Base-by-base conservation (phyloP, 2,113 vertebrate genomes). In the Tragelaphus buxtoni region DNA sequence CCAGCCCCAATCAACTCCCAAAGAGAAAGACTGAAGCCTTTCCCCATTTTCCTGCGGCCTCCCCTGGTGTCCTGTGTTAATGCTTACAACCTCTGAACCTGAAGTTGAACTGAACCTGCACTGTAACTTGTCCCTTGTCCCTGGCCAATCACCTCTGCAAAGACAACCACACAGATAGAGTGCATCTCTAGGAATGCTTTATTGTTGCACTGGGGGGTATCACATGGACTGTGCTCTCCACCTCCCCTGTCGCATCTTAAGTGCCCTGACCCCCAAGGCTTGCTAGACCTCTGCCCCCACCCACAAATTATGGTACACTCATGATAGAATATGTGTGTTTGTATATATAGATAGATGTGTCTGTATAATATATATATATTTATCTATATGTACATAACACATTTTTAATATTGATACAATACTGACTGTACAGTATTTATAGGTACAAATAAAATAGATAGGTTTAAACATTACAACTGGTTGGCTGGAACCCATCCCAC, bases 351-450 rank as follows among this genome's bases (percentile, higher is more conserved):
- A 22, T 49, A 14, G 74, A 77, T 47, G 5, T 81, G n/a, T 47
- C 53, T 72, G 39, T 86, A 32, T 85, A 13, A 24, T 49, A 30
- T 55, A 17, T 60, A 42, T 69, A 4, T 79, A 56, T 58, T 24
- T 85, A 92, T 82, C 6, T 92, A 81, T 14, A 95, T 80, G 56
- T 22, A 86, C 58, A 92, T 32, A 95, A 83, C 87, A 95, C 53
- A 92, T 93, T 96, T 95, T 89, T 74, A n/a, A 96, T 95, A 95
- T 95, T 79, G 49, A 80, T 39, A 69, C 35, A 69, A 69, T 69
- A 39, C 65, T 69, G 65, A 91, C 95, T 97, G 22, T 97, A 97
- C 96, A 98, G 87, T 97, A 97, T 97, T 94, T 97, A 97, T 94
- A 97, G 55, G 24, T 95, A 96, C 47, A 97, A 95, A 97, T 79